Conservation (phyloP, 2,113 vertebrate genomes). For the Pica pica region DNA sequence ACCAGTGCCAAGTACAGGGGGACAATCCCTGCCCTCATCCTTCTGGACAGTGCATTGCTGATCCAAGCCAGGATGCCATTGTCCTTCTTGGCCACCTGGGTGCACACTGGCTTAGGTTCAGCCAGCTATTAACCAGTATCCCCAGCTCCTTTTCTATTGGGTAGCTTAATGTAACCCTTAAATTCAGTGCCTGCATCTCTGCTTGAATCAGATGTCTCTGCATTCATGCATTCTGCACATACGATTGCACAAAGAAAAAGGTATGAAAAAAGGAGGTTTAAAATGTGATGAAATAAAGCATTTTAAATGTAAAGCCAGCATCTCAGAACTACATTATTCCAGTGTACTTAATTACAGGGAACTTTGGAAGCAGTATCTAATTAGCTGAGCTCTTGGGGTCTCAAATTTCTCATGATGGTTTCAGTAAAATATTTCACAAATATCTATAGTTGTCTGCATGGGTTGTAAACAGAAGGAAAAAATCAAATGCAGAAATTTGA, state of each 20-base stretch:
- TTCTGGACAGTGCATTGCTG: not conserved
- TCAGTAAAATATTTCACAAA: slow-evolving; percentile 12
- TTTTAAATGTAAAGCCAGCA: not conserved
- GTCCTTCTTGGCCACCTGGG: not conserved
- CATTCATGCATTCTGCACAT: not conserved
- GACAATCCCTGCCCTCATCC: not conserved
- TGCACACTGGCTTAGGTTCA: not conserved
- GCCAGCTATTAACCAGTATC: not conserved
- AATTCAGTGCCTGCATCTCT: not conserved
- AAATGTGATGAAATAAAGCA: not conserved
- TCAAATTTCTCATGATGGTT: slow-evolving; percentile 5
- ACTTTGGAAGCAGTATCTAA: not conserved
- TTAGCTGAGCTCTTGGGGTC: not conserved
- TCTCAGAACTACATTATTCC: not conserved
- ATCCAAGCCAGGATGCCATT: not conserved
- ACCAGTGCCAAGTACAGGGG: not conserved
- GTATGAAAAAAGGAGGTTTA: not conserved
- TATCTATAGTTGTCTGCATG: not conserved
- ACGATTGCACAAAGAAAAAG: not conserved
- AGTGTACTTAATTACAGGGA: slow-evolving; percentile 7
- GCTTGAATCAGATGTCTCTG: not conserved
- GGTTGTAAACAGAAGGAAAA: not conserved
- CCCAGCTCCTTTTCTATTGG: not conserved
- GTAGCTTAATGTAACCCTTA: not conserved
- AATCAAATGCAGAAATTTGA: not conserved